Percentiles rank a stretch among this genome's conserved stretches.
phyloP scores from a whole-genome alignment of 2,797 vertebrate genomes.

The Nannoperca obscura region DNA sequence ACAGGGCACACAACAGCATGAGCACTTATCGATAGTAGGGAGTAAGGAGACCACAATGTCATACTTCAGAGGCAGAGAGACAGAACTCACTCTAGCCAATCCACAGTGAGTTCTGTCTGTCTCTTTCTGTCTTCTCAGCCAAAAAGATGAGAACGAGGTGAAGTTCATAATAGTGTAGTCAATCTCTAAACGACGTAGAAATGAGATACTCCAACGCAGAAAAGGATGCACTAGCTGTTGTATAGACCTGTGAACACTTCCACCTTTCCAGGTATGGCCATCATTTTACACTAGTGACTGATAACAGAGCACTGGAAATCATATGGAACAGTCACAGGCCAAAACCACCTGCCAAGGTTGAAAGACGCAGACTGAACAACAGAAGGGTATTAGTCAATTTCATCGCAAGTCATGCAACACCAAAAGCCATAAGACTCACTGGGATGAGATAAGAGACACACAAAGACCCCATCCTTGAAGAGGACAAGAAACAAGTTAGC shows the following conservation, averaged over 20 bases:
- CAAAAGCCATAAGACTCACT: slow-evolving; percentile 30
- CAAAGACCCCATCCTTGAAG: slow-evolving; percentile 30
- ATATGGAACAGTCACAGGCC: slow-evolving; percentile 59
- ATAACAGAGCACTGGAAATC: slow-evolving; percentile 54
- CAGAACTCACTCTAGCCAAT: no score
- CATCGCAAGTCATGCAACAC: slow-evolving; percentile 6
- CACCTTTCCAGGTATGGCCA: slow-evolving; percentile 47
- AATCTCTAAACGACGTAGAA: slow-evolving; percentile 38
- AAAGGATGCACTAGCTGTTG: slow-evolving; percentile 44
- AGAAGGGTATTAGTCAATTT: no score
- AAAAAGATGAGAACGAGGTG: not conserved
- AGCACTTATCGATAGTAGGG: no score
- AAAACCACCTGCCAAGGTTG: slow-evolving; percentile 43
- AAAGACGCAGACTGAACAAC: slow-evolving; percentile 54
- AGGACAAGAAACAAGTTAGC: slow-evolving; percentile 26
- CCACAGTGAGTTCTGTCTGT: no score
- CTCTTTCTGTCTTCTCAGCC: no score
- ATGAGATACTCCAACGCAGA: slow-evolving; percentile 51
- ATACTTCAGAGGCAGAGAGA: slow-evolving; percentile 37
- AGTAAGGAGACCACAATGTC: no score
- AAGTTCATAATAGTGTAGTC: slow-evolving; percentile 40
- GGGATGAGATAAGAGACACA: slow-evolving; percentile 35
- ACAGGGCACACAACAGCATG: slow-evolving; percentile 19
- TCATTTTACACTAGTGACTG: slow-evolving; percentile 40
- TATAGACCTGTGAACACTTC: slow-evolving; percentile 61